phyloP scores from a whole-genome alignment of 2,113 vertebrate species.

The Gavia stellata region DNA sequence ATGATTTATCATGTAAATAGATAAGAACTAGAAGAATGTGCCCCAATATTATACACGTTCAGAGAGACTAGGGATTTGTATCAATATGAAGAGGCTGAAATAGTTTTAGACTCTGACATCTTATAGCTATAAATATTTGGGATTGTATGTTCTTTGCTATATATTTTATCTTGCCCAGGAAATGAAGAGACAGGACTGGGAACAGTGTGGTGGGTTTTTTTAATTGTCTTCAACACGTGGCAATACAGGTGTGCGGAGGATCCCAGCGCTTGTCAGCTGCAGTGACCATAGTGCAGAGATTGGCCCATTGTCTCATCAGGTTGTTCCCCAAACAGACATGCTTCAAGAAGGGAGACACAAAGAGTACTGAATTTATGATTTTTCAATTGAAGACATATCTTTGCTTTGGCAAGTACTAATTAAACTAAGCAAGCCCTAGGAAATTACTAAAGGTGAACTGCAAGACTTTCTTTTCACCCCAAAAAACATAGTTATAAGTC shows the following conservation, averaged over 20 bases:
- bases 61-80: neutral
- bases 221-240: neutral
- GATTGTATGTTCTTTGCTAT: neutral
- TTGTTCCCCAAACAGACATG: neutral
- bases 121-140: neutral
- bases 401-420: neutral
- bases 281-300: neutral
- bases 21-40: neutral
- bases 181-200: neutral
- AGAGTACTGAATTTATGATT: neutral
- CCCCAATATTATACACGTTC: neutral
- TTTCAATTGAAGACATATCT: neutral
- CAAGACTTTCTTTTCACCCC: neutral
- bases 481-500: neutral
- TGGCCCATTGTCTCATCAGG: neutral
- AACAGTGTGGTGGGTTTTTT: neutral
- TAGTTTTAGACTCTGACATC: neutral
- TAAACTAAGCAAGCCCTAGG: neutral
- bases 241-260: neutral
- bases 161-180: neutral
- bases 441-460: neutral
- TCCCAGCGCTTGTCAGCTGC: neutral
- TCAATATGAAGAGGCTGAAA: neutral
- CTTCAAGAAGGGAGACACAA: neutral
- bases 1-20: neutral